phyloP scores from a whole-genome alignment of 2,113 vertebrate species.

The Sinosuthora webbiana region DNA sequence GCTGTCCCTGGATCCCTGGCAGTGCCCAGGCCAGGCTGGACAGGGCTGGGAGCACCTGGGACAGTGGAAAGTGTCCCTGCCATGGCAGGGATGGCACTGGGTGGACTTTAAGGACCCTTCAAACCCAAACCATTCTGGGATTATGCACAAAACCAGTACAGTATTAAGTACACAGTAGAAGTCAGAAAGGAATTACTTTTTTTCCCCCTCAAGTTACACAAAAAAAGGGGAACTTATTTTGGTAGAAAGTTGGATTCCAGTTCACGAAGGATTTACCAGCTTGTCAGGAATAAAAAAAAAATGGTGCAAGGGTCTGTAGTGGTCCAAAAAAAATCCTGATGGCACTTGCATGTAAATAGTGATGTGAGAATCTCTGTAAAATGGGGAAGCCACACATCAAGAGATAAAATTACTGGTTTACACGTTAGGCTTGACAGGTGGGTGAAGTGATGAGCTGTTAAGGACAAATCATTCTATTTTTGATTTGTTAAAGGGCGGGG shows the following conservation, averaged over 20 bases:
- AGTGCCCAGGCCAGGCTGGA: background rate
- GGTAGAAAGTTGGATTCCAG: background rate
- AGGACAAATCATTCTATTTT: background rate
- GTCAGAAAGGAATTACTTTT: background rate
- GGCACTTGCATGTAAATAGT: background rate
- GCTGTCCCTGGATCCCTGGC: background rate
- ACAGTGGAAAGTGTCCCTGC: background rate
- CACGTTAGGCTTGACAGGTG: background rate
- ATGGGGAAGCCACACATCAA: background rate
- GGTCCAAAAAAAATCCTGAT: background rate
- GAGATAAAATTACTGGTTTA: background rate
- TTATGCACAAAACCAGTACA: background rate
- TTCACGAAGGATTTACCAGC: background rate
- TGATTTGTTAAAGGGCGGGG: background rate
- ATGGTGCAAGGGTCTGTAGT: background rate
- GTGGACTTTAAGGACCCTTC: fast-evolving
- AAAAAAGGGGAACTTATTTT: background rate
- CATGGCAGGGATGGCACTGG: background rate
- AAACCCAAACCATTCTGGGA: background rate
- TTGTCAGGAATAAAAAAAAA: background rate
- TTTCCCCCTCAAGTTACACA: background rate
- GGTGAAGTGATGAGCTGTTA: background rate
- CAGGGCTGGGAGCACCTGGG: background rate
- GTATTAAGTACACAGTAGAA: background rate
- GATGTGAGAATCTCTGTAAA: background rate